Evolutionary conservation across 2,113 vertebrate species (phyloP), one percentile per base, ranked within the genome.

Genomic region (Azemiops feae): DNA sequence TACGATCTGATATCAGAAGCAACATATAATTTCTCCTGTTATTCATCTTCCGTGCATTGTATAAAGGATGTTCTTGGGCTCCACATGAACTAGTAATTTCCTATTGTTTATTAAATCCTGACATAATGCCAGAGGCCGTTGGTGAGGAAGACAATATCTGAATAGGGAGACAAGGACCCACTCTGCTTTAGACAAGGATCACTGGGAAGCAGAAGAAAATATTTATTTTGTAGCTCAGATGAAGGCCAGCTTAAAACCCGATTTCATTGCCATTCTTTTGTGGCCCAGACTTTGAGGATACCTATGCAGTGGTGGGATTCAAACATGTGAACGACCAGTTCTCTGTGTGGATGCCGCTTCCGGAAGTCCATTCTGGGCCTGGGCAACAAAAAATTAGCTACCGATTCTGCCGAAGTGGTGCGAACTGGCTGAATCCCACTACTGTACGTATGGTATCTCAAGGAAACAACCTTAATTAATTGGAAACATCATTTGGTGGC

Each of bases 171-270:
- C 16, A 81, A 81, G 34, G 34, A 43, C 34, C 34, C 69, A 81
- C 6, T 81, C 18, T 92, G 81, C 16, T 89, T 58, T 86, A 95
- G 11, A 3, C 88, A 81, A 64, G 91, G 92, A 6, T 11, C 4
- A 0, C 58, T 14, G 85, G 50, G 91, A 54, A 27, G 50, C 50
- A 94, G 55, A 89, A 58, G 18, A 18, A 53, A 90, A 86, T n/a
- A 16, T 60, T 69, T 54, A 89, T 57, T 87, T 81, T 74, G 52
- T 45, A 55, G 16, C 39, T 39, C 18, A 88, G 55, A 91, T 43
- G 91, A 57, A 92, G 95, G n/a, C 93, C 91, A 93, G 10, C 52
- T 92, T 87, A 93, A 94, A 93, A 94, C 81, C 25, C 93, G 0
- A 60, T 94, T 94, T 94, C 25, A 94, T 89, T 85, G 81, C 4